These are phyloP conservation scores for Chinchilla lanigera DNA, from an alignment of 2,113 vertebrate genomes.

Conservation along the genomic window DNA sequence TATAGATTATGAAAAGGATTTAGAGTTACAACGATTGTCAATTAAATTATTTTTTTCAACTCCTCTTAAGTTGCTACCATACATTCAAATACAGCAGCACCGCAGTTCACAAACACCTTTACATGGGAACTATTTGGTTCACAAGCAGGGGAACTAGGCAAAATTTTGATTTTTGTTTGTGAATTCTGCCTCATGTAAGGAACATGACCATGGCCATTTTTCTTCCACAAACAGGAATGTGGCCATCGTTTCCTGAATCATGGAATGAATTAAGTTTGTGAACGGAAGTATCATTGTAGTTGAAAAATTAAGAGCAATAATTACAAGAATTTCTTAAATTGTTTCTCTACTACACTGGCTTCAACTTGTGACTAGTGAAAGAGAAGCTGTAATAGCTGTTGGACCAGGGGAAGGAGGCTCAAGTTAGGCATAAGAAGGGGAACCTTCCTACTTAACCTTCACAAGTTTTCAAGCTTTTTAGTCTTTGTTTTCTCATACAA, in stretches of 20 bases:
- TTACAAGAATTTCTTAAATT: neutral
- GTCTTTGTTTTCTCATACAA: neutral
- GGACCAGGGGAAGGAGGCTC: neutral
- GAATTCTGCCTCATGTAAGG: neutral
- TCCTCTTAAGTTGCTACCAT: neutral
- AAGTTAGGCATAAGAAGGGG: neutral
- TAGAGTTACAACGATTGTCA: neutral
- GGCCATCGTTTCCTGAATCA: neutral
- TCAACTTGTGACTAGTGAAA: neutral
- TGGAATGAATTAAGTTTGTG: neutral
- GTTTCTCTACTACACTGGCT: neutral
- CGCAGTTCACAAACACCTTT: neutral
- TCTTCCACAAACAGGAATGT: neutral
- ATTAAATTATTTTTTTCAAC: neutral
- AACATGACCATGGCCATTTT: neutral
- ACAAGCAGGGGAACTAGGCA: no score
- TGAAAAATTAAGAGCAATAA: neutral
- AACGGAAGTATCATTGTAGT: neutral
- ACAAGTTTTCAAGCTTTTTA: neutral
- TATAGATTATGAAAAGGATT: neutral
- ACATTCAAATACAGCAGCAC: neutral
- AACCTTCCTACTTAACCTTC: neutral
- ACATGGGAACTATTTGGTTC: no score
- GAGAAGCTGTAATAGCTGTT: neutral
- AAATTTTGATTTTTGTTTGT: no score